Conservation (phyloP, 2,888 invertebrate species). For the Sylvicola cinctus region DNA sequence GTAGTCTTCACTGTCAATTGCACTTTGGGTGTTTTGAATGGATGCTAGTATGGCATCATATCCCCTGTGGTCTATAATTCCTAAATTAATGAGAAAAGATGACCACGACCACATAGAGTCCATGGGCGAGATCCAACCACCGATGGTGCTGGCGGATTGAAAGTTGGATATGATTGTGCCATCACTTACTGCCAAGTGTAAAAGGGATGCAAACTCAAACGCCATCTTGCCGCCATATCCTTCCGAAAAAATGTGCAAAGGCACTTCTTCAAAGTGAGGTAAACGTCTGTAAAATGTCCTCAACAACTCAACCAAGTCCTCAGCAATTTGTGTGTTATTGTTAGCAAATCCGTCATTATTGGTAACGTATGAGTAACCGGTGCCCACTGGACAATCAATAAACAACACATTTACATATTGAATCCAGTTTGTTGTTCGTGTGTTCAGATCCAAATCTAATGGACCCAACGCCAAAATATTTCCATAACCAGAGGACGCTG, state of each 20-base stretch:
- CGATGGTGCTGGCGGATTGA: slow-evolving; percentile 62
- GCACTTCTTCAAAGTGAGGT: slow-evolving; percentile 47
- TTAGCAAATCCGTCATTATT: slow-evolving; percentile 33
- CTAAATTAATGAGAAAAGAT: slow-evolving; percentile 35
- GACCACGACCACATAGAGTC: slow-evolving; percentile 73
- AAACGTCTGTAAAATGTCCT: slow-evolving; percentile 42
- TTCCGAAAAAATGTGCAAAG: slow-evolving; percentile 71
- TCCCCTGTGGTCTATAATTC: not conserved
- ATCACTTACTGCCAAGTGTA: slow-evolving; percentile 26
- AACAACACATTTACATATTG: slow-evolving; percentile 62
- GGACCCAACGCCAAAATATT: slow-evolving; percentile 75
- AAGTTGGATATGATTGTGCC: slow-evolving; percentile 46
- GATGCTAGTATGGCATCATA: no score
- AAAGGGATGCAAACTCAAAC: slow-evolving; percentile 44
- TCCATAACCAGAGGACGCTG: slow-evolving; percentile 62
- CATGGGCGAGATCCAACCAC: slow-evolving; percentile 77
- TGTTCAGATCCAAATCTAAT: slow-evolving; percentile 37
- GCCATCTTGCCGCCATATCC: slow-evolving; percentile 92
- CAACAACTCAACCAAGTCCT: slow-evolving; percentile 55
- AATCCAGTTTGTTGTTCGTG: slow-evolving; percentile 60
- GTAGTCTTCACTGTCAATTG: not conserved
- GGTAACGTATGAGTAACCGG: slow-evolving; percentile 68
- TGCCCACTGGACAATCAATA: slow-evolving; percentile 78
- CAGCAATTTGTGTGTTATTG: slow-evolving; percentile 42
- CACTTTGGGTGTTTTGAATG: not conserved